phyloP scores from a whole-genome alignment of 1,140 invertebrate species.

The Megalonaias nervosa region DNA sequence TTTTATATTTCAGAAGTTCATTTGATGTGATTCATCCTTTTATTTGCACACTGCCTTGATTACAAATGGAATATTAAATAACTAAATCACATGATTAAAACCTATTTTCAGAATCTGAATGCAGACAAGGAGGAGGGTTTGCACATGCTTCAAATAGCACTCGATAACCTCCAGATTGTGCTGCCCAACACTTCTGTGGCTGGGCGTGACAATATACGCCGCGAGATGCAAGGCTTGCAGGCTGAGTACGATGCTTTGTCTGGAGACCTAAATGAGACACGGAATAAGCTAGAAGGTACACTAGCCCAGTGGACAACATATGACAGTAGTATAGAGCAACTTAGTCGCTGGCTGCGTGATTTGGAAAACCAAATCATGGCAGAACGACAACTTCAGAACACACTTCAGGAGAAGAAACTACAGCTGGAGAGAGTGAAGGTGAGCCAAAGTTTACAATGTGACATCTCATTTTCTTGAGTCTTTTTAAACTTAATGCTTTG shows the following conservation, averaged over 20 bases:
- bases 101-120: constrained; percentile 52
- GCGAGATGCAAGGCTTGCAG: constrained; percentile 86
- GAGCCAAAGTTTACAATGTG: not conserved
- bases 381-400: constrained; percentile 91
- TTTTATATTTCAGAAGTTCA: no score
- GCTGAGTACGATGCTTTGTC: constrained; percentile 91
- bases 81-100: no score
- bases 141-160: constrained; percentile 85
- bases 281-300: constrained; percentile 89
- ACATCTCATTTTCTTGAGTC: no score
- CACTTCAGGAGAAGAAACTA: constrained; percentile 93
- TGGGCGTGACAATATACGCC: constrained; percentile 90
- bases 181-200: constrained; percentile 91
- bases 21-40: no score
- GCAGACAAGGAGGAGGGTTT: constrained; percentile 85
- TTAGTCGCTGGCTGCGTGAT: constrained; percentile 92
- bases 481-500: no score
- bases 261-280: constrained; percentile 90
- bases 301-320: constrained; percentile 68
- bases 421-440: constrained; percentile 95
- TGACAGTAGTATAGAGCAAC: constrained; percentile 78
- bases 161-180: constrained; percentile 93
- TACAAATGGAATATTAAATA: not conserved
- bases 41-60: no score
- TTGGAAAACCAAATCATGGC: constrained; percentile 91